A percentile compares a stretch with the other conserved stretches of the same genome.
Conservation (phyloP, 1,140 invertebrate species). For the Magallana ariakensis region DNA sequence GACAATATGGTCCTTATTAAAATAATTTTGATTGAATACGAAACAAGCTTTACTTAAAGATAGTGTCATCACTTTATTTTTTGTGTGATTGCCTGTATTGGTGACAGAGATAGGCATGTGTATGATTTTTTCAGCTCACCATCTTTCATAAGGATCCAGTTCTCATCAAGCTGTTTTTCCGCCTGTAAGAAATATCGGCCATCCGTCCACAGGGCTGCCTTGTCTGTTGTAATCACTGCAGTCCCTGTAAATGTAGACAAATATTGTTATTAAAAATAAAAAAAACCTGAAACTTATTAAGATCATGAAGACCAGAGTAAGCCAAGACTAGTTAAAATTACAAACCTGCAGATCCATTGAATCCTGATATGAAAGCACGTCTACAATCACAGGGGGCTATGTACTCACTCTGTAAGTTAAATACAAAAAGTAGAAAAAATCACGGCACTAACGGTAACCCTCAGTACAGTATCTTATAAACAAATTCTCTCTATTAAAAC, state of each 20-base stretch:
- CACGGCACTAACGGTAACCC: no score
- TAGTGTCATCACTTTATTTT: no score
- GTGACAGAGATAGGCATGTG: no score
- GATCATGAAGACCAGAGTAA: no score
- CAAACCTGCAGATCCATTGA: slow-evolving; percentile 89
- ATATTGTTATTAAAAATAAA: no score
- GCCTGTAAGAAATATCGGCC: slow-evolving; percentile 94
- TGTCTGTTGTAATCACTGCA: slow-evolving; percentile 88
- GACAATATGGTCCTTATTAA: no score
- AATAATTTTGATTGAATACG: no score
- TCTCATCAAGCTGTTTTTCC: slow-evolving; percentile 74
- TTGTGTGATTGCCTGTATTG: no score
- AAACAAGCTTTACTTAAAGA: no score
- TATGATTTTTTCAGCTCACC: slow-evolving; percentile 77
- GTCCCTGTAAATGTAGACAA: slow-evolving; percentile 82
- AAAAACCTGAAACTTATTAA: no score
- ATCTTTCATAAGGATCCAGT: slow-evolving; percentile 86
- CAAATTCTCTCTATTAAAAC: no score
- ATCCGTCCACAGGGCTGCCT: slow-evolving; percentile 97
- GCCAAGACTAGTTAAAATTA: neutral
- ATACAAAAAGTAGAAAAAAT: neutral
- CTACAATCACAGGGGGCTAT: slow-evolving; percentile 90
- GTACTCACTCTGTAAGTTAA: slow-evolving; percentile 89
- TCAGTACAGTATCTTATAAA: no score
- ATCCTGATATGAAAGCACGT: slow-evolving; percentile 91